Conservation (phyloP, 2,113 vertebrate genomes). For the Mystacornis crossleyi region DNA sequence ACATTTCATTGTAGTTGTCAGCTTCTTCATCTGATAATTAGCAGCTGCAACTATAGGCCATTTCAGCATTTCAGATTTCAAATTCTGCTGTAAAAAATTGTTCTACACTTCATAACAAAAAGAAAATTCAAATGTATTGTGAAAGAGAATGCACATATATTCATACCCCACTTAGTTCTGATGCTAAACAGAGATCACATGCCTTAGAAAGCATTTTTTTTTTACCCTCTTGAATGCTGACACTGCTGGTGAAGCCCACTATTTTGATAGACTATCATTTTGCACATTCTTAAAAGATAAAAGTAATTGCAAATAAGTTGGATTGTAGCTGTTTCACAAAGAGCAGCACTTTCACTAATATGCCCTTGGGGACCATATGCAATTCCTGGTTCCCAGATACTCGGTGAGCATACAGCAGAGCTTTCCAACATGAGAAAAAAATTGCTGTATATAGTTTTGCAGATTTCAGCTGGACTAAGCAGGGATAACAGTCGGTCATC, state of each 20-base stretch:
- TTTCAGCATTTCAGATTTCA: neutral
- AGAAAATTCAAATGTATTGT: neutral
- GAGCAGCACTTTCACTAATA: slow-evolving; percentile 2
- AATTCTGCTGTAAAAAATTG: neutral
- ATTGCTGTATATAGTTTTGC: neutral
- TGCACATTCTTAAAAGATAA: slow-evolving; percentile 39
- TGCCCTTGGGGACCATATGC: neutral
- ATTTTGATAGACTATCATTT: slow-evolving; percentile 37
- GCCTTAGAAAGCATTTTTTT: neutral
- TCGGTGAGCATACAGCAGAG: fast-evolving
- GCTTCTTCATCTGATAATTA: neutral
- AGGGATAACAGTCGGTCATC: neutral
- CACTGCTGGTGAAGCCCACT: neutral
- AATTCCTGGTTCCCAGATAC: slow-evolving; percentile 19
- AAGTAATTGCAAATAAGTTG: neutral
- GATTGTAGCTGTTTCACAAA: neutral
- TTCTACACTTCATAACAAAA: neutral
- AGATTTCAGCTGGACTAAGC: neutral
- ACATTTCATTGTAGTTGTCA: neutral
- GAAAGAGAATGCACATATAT: neutral
- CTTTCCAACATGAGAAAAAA: neutral
- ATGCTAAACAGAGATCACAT: neutral
- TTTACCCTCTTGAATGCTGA: neutral
- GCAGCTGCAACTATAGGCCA: neutral
- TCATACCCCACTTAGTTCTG: neutral